A percentile compares a stretch with the other conserved stretches of the same genome.
Evolutionary conservation across 2,888 invertebrate species (phyloP).

Genomic region (Oxystoma pomonae): DNA sequence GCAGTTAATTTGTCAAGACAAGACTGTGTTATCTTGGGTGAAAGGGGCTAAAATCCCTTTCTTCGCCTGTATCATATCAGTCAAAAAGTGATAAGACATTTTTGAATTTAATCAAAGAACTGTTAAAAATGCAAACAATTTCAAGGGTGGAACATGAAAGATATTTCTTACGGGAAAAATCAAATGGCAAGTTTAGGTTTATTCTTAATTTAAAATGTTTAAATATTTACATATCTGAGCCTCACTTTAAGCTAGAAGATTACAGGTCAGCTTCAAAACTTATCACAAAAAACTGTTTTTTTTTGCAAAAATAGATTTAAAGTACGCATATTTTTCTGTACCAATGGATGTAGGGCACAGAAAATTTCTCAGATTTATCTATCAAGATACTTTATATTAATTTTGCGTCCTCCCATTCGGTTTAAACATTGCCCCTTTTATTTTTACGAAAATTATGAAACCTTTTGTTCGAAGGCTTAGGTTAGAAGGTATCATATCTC

Average conservation of each 20-base stretch:
- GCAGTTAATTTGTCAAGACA: neutral
- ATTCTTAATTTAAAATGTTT: neutral
- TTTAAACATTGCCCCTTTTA: neutral
- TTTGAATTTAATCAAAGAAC: neutral
- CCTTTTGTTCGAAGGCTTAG: neutral
- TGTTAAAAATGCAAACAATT: neutral
- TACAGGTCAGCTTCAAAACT: neutral
- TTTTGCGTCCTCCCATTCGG: neutral
- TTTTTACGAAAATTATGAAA: neutral
- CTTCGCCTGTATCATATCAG: neutral
- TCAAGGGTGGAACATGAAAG: too few relatives aligned
- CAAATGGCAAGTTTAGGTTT: neutral
- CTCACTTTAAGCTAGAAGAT: neutral
- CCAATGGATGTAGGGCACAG: neutral
- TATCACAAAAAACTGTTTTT: neutral
- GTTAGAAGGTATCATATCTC: neutral
- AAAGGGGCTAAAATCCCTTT: neutral
- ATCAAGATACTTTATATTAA: neutral
- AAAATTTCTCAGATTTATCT: neutral
- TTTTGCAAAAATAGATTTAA: neutral
- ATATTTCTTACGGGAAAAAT: slow-evolving; percentile 2
- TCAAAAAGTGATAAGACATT: neutral
- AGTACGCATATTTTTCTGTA: neutral
- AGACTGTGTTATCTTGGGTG: neutral
- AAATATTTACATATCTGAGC: neutral